phyloP scores from a whole-genome alignment of 1,140 invertebrate species.

The Uloborus diversus region DNA sequence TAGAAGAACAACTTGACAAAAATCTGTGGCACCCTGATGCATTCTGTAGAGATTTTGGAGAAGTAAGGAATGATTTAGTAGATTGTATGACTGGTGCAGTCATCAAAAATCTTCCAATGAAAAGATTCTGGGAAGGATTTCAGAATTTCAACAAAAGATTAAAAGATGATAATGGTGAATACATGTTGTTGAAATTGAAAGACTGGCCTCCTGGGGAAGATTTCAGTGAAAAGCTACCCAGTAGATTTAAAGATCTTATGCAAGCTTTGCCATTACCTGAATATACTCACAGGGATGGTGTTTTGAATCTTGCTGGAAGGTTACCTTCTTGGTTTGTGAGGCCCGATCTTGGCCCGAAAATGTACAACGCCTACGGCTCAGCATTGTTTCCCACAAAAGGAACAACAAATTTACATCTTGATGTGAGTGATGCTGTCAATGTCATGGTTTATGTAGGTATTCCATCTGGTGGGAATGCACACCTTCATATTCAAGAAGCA shows the following conservation, averaged over 20 bases:
- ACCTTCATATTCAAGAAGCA: slow-evolving; percentile 73
- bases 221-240: slow-evolving; percentile 86
- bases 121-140: slow-evolving; percentile 97
- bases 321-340: slow-evolving; percentile 92
- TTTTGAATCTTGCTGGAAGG: slow-evolving; percentile 87
- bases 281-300: slow-evolving; percentile 88
- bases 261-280: slow-evolving; percentile 86
- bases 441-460: slow-evolving; percentile 97
- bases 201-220: slow-evolving; percentile 97
- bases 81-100: slow-evolving; percentile 86
- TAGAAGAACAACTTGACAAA: slow-evolving; percentile 79
- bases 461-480: slow-evolving; percentile 79
- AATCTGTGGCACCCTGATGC: slow-evolving; percentile 90
- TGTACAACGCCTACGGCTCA: slow-evolving; percentile 97
- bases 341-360: slow-evolving; percentile 96
- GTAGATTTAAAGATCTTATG: slow-evolving; percentile 90
- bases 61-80: slow-evolving; percentile 88
- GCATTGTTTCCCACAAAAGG: slow-evolving; percentile 72
- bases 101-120: slow-evolving; percentile 87
- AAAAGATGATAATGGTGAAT: slow-evolving; percentile 77
- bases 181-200: slow-evolving; percentile 93
- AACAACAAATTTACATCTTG: slow-evolving; percentile 95
- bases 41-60: slow-evolving; percentile 74
- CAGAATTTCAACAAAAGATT: slow-evolving; percentile 73
- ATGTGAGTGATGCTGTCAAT: slow-evolving; percentile 97